Evolutionary conservation across 2,113 vertebrate genomes (phyloP).

Genomic region (Gasterosteus nipponicus): DNA sequence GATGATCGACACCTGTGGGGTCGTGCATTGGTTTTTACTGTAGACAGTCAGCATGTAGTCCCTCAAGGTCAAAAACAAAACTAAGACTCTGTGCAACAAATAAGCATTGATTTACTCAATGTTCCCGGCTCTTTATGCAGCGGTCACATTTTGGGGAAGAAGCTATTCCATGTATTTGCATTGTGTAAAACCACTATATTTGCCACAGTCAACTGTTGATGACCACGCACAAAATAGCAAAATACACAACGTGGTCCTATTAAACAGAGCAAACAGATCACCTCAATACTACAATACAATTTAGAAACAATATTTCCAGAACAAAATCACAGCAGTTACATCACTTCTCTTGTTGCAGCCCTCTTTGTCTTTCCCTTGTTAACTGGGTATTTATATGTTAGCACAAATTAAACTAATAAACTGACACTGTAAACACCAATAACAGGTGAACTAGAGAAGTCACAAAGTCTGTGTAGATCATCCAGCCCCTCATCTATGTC

Average conservation of each 20-base stretch:
- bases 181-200: neutral
- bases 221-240: neutral
- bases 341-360: too few relatives aligned
- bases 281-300: too few relatives aligned
- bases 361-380: too few relatives aligned
- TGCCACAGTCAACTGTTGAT: neutral
- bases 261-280: neutral
- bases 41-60: constrained; percentile 2
- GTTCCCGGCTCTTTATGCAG: neutral
- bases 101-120: neutral
- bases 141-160: neutral
- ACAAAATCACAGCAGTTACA: too few relatives aligned
- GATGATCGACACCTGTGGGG: neutral
- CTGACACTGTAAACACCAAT: neutral
- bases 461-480: neutral
- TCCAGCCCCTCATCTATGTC: neutral
- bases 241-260: neutral
- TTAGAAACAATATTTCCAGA: too few relatives aligned
- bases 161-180: neutral
- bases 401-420: neutral
- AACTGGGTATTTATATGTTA: too few relatives aligned
- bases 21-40: constrained; percentile 6
- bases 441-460: neutral
- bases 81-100: neutral
- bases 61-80: neutral